These are phyloP conservation scores for Melieria crassipennis DNA, from an alignment of 2,888 invertebrate species.

Conservation along the genomic window DNA sequence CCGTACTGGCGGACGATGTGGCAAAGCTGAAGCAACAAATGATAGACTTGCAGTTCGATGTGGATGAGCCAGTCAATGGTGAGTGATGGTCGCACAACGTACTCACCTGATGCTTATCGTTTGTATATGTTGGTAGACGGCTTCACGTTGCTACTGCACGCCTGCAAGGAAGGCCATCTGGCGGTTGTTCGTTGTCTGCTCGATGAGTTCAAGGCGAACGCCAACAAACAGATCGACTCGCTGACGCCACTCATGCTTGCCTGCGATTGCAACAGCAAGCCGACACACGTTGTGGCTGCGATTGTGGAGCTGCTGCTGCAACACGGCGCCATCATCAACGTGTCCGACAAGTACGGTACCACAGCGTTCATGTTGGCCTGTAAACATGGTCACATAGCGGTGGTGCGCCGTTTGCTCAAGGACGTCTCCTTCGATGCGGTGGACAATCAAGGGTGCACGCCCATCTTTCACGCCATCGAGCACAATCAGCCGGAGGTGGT, in stretches of 20 bases:
- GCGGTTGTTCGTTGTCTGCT: conserved; percentile 56
- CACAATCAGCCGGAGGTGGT: conserved; percentile 59
- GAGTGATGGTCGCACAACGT: not conserved
- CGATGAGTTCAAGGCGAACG: conserved; percentile 49
- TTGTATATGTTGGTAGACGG: conserved; percentile 39
- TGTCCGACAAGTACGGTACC: conserved; percentile 59
- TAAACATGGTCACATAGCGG: conserved; percentile 52
- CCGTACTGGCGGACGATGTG: conserved; percentile 47
- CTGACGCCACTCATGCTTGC: conserved; percentile 57
- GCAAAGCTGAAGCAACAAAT: conserved; percentile 48
- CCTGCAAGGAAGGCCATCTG: conserved; percentile 54
- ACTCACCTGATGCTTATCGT: not conserved
- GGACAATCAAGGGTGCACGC: conserved; percentile 61
- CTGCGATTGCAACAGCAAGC: conserved; percentile 50
- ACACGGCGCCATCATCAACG: conserved; percentile 57
- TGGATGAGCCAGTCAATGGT: conserved; percentile 47
- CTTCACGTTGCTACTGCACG: conserved; percentile 51
- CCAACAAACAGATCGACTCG: conserved; percentile 58
- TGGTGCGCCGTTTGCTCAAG: conserved; percentile 54
- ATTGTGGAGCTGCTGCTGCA: conserved; percentile 54
- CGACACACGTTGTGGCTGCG: conserved; percentile 46
- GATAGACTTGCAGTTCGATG: conserved; percentile 40
- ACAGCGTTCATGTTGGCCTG: conserved; percentile 64
- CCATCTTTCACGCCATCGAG: conserved; percentile 64
- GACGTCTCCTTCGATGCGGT: conserved; percentile 58